Percentiles rank a stretch among this genome's conserved stretches.
Conservation (phyloP, 2,888 invertebrate genomes). For the Drosophila antonietae region DNA sequence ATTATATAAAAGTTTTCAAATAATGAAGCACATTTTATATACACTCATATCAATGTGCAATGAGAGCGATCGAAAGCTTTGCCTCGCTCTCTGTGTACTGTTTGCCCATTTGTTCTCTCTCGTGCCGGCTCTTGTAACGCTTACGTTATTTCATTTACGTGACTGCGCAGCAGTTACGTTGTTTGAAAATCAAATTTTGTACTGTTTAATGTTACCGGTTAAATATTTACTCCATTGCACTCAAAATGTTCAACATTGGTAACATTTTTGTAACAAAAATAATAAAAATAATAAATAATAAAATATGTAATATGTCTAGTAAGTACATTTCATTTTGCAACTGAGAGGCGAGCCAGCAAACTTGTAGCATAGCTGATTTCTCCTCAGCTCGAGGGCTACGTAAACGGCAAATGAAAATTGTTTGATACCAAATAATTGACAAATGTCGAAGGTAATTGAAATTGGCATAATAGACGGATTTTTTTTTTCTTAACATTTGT, state of each 20-base stretch:
- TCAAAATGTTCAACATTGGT: neutral
- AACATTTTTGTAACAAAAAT: neutral
- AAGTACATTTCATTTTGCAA: neutral
- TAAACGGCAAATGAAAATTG: neutral
- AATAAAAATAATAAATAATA: neutral
- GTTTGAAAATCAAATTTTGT: constrained; percentile 20
- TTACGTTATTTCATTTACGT: constrained; percentile 27
- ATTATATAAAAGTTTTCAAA: neutral
- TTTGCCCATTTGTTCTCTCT: constrained; percentile 9
- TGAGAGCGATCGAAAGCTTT: constrained; percentile 33
- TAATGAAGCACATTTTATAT: neutral
- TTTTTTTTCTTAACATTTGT: too few relatives aligned
- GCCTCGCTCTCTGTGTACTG: constrained; percentile 8
- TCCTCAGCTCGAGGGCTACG: neutral
- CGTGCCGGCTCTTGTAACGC: constrained; percentile 31
- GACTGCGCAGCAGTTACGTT: constrained; percentile 26
- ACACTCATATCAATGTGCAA: constrained; percentile 32
- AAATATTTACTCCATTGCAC: constrained; percentile 4
- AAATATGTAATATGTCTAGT: neutral
- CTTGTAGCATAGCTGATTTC: neutral
- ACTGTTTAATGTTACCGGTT: constrained; percentile 14
- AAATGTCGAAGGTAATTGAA: too few relatives aligned
- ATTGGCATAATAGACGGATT: too few relatives aligned
- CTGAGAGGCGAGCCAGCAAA: neutral
- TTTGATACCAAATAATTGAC: too few relatives aligned